Evolutionary conservation across 2,888 invertebrate species (phyloP).

Genomic region (Ellobium chinense): DNA sequence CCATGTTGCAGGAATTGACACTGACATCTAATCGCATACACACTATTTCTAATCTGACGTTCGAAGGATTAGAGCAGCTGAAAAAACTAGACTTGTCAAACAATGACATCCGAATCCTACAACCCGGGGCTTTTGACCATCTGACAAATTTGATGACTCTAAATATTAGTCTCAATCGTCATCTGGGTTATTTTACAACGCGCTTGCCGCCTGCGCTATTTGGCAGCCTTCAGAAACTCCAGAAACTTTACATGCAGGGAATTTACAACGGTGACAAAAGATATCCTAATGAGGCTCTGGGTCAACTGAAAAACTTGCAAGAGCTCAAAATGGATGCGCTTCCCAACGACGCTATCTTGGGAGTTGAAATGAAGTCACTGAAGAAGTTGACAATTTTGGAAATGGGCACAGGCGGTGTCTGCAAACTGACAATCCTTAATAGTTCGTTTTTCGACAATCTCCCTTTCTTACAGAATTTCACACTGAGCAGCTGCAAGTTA

Average conservation of each 20-base stretch:
- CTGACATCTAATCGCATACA: not conserved
- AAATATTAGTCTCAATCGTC: not conserved
- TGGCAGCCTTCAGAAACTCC: not conserved
- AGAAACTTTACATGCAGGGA: not conserved
- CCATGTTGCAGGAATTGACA: not conserved
- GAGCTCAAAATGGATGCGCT: conserved; percentile 6
- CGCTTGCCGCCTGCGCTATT: not conserved
- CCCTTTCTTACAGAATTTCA: not conserved
- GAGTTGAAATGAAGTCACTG: conserved; percentile 13
- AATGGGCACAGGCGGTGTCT: too few species aligned
- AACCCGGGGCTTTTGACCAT: not conserved
- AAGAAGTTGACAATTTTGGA: not conserved
- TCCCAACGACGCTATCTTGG: not conserved
- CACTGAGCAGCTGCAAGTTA: not conserved
- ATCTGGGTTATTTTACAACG: not conserved
- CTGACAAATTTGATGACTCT: not conserved
- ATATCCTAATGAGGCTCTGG: not conserved
- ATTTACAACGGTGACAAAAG: not conserved
- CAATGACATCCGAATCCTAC: not conserved
- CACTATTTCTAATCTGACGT: not conserved
- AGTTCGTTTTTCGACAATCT: conserved; percentile 15
- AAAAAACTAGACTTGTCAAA: not conserved
- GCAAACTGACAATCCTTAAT: not conserved
- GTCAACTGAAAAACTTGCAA: too few species aligned
- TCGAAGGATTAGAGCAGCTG: not conserved